Conservation (phyloP, 1,140 invertebrate species). For the Onthophagus taurus region DNA sequence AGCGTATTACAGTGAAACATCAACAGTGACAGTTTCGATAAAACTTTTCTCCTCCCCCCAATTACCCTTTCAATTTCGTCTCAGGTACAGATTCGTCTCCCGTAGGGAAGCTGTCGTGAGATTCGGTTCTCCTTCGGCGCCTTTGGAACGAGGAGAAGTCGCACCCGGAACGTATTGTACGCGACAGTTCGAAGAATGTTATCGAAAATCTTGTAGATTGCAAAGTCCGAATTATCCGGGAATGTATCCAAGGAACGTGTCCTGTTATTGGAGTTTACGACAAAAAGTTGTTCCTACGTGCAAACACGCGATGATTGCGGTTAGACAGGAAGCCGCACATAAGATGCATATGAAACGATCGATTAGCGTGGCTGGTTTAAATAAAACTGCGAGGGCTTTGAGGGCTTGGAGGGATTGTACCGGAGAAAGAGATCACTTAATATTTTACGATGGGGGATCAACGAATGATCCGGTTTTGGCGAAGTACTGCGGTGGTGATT, state of each 20-base stretch:
- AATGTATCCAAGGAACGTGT: slow-evolving; percentile 81
- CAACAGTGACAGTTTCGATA: slow-evolving; percentile 69
- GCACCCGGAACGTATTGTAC: slow-evolving; percentile 82
- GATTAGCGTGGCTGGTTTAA: slow-evolving; percentile 49
- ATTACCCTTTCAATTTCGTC: slow-evolving; percentile 60
- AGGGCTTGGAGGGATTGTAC: slow-evolving; percentile 76
- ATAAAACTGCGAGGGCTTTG: slow-evolving; percentile 57
- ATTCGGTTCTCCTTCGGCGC: slow-evolving; percentile 59
- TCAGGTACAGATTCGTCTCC: slow-evolving; percentile 70
- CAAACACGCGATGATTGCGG: slow-evolving; percentile 81
- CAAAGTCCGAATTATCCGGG: slow-evolving; percentile 86
- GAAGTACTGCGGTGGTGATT: slow-evolving; percentile 79
- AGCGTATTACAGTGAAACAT: slow-evolving; percentile 78
- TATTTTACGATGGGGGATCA: slow-evolving; percentile 75
- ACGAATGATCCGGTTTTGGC: slow-evolving; percentile 72
- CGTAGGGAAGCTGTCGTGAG: slow-evolving; percentile 64
- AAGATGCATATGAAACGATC: slow-evolving; percentile 62
- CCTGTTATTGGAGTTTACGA: slow-evolving; percentile 68
- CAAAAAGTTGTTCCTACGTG: slow-evolving; percentile 77
- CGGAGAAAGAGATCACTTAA: slow-evolving; percentile 67
- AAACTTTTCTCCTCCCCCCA: slow-evolving; percentile 55
- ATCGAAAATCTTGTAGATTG: slow-evolving; percentile 68
- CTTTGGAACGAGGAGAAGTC: slow-evolving; percentile 64
- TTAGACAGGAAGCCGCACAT: slow-evolving; percentile 59
- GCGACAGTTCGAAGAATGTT: slow-evolving; percentile 78